These are phyloP conservation scores for Sphecodes monilicornis DNA, from an alignment of 2,888 invertebrate genomes.

Conservation along the genomic window DNA sequence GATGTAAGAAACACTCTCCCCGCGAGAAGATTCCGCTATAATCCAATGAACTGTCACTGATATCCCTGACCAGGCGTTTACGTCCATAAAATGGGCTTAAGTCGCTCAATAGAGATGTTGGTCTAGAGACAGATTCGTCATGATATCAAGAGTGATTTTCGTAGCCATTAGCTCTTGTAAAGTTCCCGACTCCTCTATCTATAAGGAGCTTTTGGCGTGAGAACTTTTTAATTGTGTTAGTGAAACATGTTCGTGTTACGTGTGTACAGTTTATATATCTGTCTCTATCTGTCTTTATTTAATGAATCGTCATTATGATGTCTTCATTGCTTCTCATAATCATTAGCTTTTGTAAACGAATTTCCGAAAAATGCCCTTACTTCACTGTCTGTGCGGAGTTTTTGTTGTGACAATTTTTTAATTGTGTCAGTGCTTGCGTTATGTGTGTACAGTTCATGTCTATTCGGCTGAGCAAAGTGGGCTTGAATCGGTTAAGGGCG, in stretches of 20 bases:
- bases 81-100: background rate
- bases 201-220: too few relatives aligned
- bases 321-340: too few relatives aligned
- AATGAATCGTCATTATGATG: too few relatives aligned
- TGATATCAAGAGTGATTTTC: background rate
- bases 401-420: background rate
- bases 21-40: background rate
- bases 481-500: too few relatives aligned
- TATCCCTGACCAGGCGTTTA: background rate
- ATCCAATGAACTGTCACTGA: background rate
- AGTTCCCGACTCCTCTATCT: background rate
- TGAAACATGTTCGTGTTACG: background rate
- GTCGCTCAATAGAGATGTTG: background rate
- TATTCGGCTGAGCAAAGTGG: too few relatives aligned
- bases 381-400: background rate
- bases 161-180: background rate
- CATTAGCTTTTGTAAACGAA: too few relatives aligned
- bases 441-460: background rate
- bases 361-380: too few relatives aligned
- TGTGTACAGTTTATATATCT: background rate
- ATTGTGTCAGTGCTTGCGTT: background rate
- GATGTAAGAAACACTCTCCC: constrained; percentile 47
- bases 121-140: background rate
- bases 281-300: too few relatives aligned
- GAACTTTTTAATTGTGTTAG: background rate